Base-by-base conservation (phyloP, 2,888 invertebrate genomes). In the Sialis lutaria region DNA sequence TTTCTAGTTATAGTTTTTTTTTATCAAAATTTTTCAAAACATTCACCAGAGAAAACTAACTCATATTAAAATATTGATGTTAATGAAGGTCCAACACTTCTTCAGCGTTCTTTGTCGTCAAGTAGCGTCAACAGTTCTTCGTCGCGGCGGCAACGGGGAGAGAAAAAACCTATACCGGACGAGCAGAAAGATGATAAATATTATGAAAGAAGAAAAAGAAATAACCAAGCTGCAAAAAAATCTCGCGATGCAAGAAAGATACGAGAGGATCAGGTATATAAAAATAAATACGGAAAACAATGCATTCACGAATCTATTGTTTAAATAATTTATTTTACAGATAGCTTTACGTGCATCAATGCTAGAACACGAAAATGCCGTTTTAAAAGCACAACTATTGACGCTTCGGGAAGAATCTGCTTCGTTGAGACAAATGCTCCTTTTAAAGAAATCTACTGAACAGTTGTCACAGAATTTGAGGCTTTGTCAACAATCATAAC, bases 151-250 rank as follows among this genome's bases (percentile, higher is more conserved):
- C 76, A 81, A 0, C 70, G 89, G 4, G 83, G 87, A 0, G 87
- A 87, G 60, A 89, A 89, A 60, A 77, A 87, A 46, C 83, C 90
- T 0, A 90, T 90, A 46, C 91, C 91, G 0, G 77, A 81, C 0
- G 88, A 87, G 44, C 74, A 85, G 59, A 92, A 92, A 58, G 91
- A 92, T 57, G 84, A 82, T 50, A 89, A 87, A 63, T 92, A 92
- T 64, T 91, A 81, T 62, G 91, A 92, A 62, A 68, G 90, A 41
- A 69, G 92, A 49, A 79, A 84, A 58, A 69, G 90, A 6, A 92
- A 92, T 64, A 92, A 92, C 62, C 79, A 86, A 60, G 92, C 92
- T 0, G 92, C 91, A 1, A 92, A 92, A 64, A 92, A 91, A 62
- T 89, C 89, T 0, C 65, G 92, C 32, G 92, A 92, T 62, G 88